Conservation (phyloP, 2,113 vertebrate genomes). For the Clinocottus analis region DNA sequence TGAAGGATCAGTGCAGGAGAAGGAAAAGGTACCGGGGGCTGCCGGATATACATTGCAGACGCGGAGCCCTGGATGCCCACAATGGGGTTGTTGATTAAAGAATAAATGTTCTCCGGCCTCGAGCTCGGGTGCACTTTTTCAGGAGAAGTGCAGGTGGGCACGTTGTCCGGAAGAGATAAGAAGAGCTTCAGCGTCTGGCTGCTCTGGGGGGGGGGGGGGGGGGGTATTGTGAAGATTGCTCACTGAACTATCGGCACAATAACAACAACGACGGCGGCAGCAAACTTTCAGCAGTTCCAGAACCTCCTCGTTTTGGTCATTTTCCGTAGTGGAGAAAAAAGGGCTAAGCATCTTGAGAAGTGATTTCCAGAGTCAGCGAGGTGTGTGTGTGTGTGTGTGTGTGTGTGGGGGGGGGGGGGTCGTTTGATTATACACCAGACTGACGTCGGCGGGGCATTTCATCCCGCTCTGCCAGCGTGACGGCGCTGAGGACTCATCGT, state of each 20-base stretch:
- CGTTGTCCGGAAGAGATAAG: constrained; percentile 38
- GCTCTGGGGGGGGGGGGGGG: neutral
- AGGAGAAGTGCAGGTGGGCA: constrained; percentile 42
- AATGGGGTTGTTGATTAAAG: constrained; percentile 65
- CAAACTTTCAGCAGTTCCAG: constrained; percentile 14
- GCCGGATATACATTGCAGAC: constrained; percentile 5
- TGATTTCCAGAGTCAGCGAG: neutral
- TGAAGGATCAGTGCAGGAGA: constrained; percentile 40
- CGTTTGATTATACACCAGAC: constrained; percentile 49
- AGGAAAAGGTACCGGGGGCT: constrained; percentile 25
- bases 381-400: neutral
- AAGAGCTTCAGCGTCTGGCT: constrained; percentile 32
- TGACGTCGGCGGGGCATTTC: constrained; percentile 40
- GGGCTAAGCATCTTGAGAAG: neutral
- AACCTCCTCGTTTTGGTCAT: neutral
- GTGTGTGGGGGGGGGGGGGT: neutral
- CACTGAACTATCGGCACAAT: constrained; percentile 15
- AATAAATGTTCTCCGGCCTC: constrained; percentile 36
- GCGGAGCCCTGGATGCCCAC: constrained; percentile 28
- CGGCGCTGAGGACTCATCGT: constrained; percentile 39
- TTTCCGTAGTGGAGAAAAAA: constrained; percentile 10
- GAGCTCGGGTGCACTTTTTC: constrained; percentile 22
- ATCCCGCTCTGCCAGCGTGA: constrained; percentile 26
- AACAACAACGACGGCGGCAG: constrained; percentile 9
- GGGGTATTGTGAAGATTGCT: constrained; percentile 33